Base-by-base conservation (phyloP, 2,797 vertebrate species). In the Urophycis tenuis region DNA sequence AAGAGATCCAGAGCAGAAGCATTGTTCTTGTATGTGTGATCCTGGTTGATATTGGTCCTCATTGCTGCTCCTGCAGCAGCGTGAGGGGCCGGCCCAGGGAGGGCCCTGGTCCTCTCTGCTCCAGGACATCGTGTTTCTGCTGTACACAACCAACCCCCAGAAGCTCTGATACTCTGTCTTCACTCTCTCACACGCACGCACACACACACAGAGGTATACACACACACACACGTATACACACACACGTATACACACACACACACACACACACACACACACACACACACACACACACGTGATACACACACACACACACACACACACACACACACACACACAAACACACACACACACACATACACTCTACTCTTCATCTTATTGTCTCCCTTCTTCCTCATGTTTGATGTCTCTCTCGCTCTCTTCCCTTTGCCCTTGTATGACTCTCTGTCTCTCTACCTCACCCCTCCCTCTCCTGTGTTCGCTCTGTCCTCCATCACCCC, bases 401-500 rank as follows among this genome's bases (percentile, higher is more conserved):
- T 25, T 29, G 60, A 67, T 60, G 30, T 39, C 25, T 39, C 71
- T 36, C 35, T 36, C n/a, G n/a, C 19, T 15, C 71, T 32, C 32
- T 72, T 17, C 45, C 15, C 49, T 41, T 15, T 41, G 45, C 17
- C 45, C 45, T 53, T 53, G 45, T 53, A 22, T 53, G 19, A 53
- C 53, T 60, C 49, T 60, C 22, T 60, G 7, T 60, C 22, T 60
- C 49, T 49, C 11, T 69, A 15, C 74, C 17, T 77, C 6, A 74
- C 45, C 22, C 77, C 7, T 71, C 53, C 12, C 45, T 31, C 64
- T 33, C 45, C 72, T 30, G 41, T 29, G 34, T 39, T 29, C 7
- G n/a, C 74, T 73, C 53, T 74, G 17, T 34, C 74, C 72, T 73
- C 71, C 71, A 64, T 75, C 77, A 74, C 77, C 88, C 79, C 86